Conservation (phyloP, 2,888 invertebrate genomes). For the Cosmia trapezina region DNA sequence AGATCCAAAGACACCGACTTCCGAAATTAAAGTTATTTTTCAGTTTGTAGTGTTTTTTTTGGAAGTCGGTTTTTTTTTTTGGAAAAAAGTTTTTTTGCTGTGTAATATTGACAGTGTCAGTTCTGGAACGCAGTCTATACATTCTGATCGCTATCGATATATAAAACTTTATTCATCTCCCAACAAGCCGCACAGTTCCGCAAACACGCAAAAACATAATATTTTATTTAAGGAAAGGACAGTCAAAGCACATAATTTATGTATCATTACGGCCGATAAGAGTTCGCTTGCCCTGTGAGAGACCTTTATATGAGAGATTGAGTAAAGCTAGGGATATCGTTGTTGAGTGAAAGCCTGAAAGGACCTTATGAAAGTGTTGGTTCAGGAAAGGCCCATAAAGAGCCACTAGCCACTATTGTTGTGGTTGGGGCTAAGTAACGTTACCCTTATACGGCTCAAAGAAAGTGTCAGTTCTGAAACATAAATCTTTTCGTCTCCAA, state of each 20-base stretch:
- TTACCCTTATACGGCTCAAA: constrained; percentile 3
- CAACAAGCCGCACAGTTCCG: background rate
- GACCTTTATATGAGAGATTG: constrained; percentile 11
- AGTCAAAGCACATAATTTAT: constrained; percentile 15
- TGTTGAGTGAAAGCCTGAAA: background rate
- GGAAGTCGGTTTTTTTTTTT: too few relatives aligned
- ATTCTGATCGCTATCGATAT: background rate
- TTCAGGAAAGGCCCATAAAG: background rate
- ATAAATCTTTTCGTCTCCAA: too few relatives aligned
- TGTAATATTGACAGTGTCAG: background rate
- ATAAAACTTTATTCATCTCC: background rate
- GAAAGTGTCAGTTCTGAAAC: too few relatives aligned
- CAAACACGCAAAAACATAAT: background rate
- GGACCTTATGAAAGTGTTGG: constrained; percentile 18
- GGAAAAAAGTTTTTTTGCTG: background rate
- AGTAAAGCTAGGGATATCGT: background rate
- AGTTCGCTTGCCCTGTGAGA: constrained; percentile 1
- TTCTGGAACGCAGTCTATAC: background rate
- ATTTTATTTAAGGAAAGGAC: constrained; percentile 8
- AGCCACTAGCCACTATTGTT: constrained; percentile 8
- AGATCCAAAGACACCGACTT: too few relatives aligned
- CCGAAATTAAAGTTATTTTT: too few relatives aligned
- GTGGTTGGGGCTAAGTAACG: constrained; percentile 28
- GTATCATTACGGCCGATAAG: background rate
- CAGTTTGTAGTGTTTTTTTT: too few relatives aligned